A percentile compares a stretch with the other conserved stretches of the same genome.
Conservation (phyloP, 2,113 vertebrate species). For the Apodemus speciosus region DNA sequence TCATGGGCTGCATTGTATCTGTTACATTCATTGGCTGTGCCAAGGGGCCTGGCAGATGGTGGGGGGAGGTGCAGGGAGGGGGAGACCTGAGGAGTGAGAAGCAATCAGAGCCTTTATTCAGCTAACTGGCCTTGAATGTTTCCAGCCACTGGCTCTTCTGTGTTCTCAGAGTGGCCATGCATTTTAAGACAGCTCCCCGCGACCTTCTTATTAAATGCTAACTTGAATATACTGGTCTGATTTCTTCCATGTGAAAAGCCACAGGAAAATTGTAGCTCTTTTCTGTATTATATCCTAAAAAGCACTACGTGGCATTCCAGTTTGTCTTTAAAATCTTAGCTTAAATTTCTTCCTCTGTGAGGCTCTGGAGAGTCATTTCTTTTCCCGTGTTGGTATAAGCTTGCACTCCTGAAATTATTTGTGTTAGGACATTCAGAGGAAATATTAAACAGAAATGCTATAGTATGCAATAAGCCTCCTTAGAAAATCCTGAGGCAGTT, state of each 20-base stretch:
- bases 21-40: background rate
- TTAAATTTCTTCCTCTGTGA: slow-evolving; percentile 22
- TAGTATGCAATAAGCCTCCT: slow-evolving; percentile 8
- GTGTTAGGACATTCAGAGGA: slow-evolving; percentile 34
- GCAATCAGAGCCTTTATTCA: background rate
- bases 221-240: slow-evolving; percentile 11
- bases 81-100: background rate
- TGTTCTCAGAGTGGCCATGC: background rate
- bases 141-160: background rate
- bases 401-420: slow-evolving; percentile 3
- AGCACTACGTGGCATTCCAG: background rate
- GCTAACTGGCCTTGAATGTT: background rate
- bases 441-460: slow-evolving; percentile 50
- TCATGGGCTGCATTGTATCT: slow-evolving; percentile 13
- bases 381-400: background rate
- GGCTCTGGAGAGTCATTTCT: slow-evolving; percentile 7
- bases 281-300: background rate
- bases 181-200: slow-evolving; percentile 25
- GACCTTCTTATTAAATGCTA: slow-evolving; percentile 33
- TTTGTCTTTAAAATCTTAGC: slow-evolving; percentile 60
- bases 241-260: slow-evolving; percentile 29
- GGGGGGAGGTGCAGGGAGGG: no score
- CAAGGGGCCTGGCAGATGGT: background rate
- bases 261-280: slow-evolving; percentile 24
- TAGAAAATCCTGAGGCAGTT: background rate